Conservation (phyloP, 2,113 vertebrate genomes). For the Epinephelus fuscoguttatus region DNA sequence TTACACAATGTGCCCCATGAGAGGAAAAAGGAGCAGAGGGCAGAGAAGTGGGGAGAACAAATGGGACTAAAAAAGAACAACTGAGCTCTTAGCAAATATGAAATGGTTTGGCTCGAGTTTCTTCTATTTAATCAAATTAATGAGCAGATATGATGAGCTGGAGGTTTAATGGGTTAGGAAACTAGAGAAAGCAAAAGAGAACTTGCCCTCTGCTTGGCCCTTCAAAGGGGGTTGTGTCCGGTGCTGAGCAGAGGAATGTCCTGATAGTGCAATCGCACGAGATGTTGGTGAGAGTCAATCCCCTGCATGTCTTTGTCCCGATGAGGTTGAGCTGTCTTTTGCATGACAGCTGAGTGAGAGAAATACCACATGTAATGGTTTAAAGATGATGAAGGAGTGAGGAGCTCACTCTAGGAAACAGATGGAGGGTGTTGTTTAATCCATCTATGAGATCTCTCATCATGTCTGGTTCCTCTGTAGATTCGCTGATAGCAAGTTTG, state of each 20-base stretch:
- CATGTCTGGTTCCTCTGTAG: conserved; percentile 19
- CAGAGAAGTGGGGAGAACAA: conserved; percentile 42
- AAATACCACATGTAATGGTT: conserved; percentile 65
- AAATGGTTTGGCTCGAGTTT: conserved; percentile 43
- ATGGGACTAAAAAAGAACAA: conserved; percentile 64
- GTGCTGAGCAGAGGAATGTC: conserved; percentile 33
- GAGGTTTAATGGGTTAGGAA: conserved; percentile 33
- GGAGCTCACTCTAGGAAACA: conserved; percentile 54
- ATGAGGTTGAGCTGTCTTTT: conserved; percentile 54
- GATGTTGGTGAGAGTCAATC: conserved; percentile 56
- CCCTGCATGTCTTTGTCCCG: conserved; percentile 47
- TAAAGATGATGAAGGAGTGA: conserved; percentile 63
- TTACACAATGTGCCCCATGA: conserved; percentile 71
- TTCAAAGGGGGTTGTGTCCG: background rate
- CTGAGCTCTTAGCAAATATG: conserved; percentile 47
- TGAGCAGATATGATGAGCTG: conserved; percentile 29
- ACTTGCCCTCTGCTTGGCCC: conserved; percentile 34
- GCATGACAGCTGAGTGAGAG: conserved; percentile 28
- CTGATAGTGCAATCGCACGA: conserved; percentile 51
- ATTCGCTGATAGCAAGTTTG: background rate
- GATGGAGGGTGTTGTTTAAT: conserved; percentile 65
- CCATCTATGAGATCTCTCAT: conserved; percentile 41
- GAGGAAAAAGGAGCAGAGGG: conserved; percentile 59
- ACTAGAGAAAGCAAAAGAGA: conserved; percentile 46
- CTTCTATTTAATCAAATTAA: conserved; percentile 65